phyloP scores from a whole-genome alignment of 2,113 vertebrate species.

The Pithys albifrons region DNA sequence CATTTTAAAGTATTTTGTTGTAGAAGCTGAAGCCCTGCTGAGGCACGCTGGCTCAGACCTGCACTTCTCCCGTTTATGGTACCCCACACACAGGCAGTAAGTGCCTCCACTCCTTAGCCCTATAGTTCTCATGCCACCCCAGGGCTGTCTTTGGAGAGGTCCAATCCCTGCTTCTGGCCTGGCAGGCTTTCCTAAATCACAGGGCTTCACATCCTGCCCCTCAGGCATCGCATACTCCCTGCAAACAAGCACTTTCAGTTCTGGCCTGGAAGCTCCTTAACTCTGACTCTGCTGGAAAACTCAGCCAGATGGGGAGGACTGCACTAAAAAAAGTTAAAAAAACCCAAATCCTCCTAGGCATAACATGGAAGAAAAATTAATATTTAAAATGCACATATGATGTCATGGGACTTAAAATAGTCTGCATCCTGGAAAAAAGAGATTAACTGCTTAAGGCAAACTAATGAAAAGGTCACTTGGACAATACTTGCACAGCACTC shows the following conservation, averaged over 20 bases:
- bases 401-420: slow-evolving; percentile 66
- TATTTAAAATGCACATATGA: slow-evolving; percentile 47
- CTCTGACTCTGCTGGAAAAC: not conserved
- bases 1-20: slow-evolving; percentile 17
- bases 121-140: not conserved
- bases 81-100: not conserved
- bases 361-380: slow-evolving; percentile 23
- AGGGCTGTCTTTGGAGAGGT: not conserved
- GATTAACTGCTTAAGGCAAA: slow-evolving; percentile 65
- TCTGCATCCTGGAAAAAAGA: slow-evolving; percentile 47
- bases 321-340: not conserved
- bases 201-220: slow-evolving; percentile 2
- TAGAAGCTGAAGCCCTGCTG: slow-evolving; percentile 35
- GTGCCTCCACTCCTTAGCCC: not conserved
- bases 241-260: not conserved
- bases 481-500: slow-evolving; percentile 48
- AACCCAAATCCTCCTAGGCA: not conserved
- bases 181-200: slow-evolving; percentile 1
- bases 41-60: not conserved
- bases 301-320: not conserved
- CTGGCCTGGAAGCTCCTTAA: slow-evolving; percentile 20
- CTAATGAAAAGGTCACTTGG: slow-evolving; percentile 68
- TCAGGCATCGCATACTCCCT: not conserved
- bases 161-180: slow-evolving; percentile 10
- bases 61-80: slow-evolving; percentile 38